These are phyloP conservation scores for Ploceus nigricollis DNA, from an alignment of 2,113 vertebrate species.

Conservation along the genomic window DNA sequence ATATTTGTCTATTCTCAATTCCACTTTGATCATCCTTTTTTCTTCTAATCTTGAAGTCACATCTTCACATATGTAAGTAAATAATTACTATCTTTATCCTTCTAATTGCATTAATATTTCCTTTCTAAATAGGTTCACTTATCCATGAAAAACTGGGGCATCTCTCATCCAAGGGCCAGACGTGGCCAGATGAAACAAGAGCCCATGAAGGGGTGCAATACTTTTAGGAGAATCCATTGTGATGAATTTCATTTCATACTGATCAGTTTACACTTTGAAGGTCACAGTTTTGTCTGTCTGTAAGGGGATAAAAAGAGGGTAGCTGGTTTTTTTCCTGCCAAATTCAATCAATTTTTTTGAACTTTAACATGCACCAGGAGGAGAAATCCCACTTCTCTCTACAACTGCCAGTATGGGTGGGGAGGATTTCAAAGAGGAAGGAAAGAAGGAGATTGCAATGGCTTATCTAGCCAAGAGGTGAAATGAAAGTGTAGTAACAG, in stretches of 20 bases:
- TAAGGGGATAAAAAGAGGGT: not conserved
- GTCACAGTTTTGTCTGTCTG: not conserved
- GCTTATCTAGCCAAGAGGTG: not conserved
- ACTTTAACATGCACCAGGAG: not conserved
- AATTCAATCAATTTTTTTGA: not conserved
- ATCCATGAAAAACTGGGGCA: not conserved
- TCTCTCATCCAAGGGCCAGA: not conserved
- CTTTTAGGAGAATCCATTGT: not conserved
- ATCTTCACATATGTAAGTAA: not conserved
- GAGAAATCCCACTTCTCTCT: not conserved
- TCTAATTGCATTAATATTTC: not conserved
- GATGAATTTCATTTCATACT: not conserved
- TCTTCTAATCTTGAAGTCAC: not conserved
- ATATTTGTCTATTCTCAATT: not conserved
- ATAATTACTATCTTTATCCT: not conserved
- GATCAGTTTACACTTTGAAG: not conserved
- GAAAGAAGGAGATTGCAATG: not conserved
- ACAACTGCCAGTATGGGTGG: not conserved
- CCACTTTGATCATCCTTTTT: not conserved
- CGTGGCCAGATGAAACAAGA: fast-evolving
- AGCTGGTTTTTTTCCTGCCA: not conserved
- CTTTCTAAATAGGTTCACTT: not conserved
- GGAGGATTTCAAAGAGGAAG: not conserved
- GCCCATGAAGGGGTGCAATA: not conserved
- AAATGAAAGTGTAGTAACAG: not conserved